Base-by-base conservation (phyloP, 2,113 vertebrate species). In the Brachypteracias leptosomus region DNA sequence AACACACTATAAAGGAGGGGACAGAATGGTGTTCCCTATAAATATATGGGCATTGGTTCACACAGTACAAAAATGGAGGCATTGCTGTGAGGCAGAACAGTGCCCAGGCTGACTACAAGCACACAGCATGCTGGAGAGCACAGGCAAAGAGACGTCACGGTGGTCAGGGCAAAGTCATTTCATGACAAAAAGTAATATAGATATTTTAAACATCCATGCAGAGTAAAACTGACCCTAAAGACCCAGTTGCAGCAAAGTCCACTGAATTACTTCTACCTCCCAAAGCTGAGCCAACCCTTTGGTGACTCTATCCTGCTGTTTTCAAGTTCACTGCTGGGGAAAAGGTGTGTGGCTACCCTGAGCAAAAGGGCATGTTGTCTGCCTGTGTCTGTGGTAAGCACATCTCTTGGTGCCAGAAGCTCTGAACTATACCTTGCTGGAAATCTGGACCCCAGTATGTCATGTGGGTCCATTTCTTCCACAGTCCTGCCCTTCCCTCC, bases 11-110 rank as follows among this genome's bases (percentile, higher is more conserved):
- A 13, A 65, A 73, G 52, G 29, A 63, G 67, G 11, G 25, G 10
- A 58, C 40, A 62, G 81, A 82, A 42, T 3, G 10, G 7, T 38
- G 18, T 70, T 63, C 70, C 11, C 33, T 58, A 18, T 67, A 62
- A 58, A 62, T 72, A 31, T 0, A 9, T 0, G 6, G 22, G 6
- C 40, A 17, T 19, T 29, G 25, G 10, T 9, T 81, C 55, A 22
- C 0, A 1, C 19, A 3, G 22, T 25, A 35, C 1, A 2, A 52
- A 87, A 89, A 70, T 0, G 7, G 13, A 28, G 54, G 19, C 13
- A 6, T 21, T 29, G 28, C 49, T 25, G 33, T 54, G 55, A n/a
- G 46, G 71, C 74, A 85, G 40, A 61, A 44, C 74, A 57, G 40
- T 33, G 35, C 25, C 81, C 35, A 28, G 80, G 62, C 54, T 62